Evolutionary conservation across 2,113 vertebrate genomes (phyloP), one percentile per base, ranked within the genome.

Genomic region (Potamarius usumacintae): DNA sequence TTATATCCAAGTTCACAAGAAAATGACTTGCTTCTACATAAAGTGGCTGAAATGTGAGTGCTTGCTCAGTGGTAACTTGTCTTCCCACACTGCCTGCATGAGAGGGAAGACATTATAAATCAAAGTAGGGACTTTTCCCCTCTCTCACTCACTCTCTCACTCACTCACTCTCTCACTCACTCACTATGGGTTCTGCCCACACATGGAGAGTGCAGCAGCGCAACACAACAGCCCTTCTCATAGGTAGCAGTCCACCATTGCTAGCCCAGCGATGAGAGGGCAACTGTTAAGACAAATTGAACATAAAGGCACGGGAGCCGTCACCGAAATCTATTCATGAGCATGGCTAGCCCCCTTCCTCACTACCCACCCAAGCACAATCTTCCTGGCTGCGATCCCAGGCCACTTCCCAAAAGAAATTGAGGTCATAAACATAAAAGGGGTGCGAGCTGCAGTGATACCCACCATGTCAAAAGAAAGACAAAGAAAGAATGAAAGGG

Each of bases 251-350:
- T 87, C 85, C 82, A 87, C 71, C 87, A 87, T 84, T 86, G 63
- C 89, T 85, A 88, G 63, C 80, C 80, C 60, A 77, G 85, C 55
- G 87, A 88, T n/a, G 85, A 85, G 87, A 82, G 89, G 82, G 85
- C 82, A 90, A 90, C 86, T 90, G 89, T 88, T 86, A 88, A 88
- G 89, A 90, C 87, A 90, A 90, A 88, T 88, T 90, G 89, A 90
- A 88, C 89, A 90, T 90, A 90, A 90, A 87, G 69, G 89, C 89
- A 90, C 82, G 58, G 85, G 87, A 90, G 87, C 81, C 77, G 67
- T 88, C 85, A 86, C 76, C 82, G 52, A 78, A 69, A 84, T 53
- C 87, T 83, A 88, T 90, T 90, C 85, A 88, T 82, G 85, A 85
- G 82, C 69, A 82, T 60, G 50, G 85, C 87, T 79, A 76, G 84